A percentile compares a stretch with the other conserved stretches of the same genome.
phyloP scores from a whole-genome alignment of 2,797 vertebrate species.

The Paguma larvata region DNA sequence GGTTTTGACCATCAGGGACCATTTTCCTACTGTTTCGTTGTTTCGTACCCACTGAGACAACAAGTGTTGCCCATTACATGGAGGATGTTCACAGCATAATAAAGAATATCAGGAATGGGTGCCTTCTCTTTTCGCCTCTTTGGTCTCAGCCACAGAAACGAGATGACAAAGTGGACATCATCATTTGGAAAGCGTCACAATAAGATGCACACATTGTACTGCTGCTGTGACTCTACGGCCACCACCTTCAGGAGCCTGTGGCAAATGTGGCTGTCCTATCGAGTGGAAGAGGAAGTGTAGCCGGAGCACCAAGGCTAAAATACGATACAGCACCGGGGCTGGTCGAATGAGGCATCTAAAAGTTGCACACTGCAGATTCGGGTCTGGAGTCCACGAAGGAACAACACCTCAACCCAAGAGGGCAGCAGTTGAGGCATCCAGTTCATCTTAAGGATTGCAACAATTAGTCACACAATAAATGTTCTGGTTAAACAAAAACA shows the following conservation, averaged over 20 bases:
- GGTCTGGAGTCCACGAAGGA: neutral
- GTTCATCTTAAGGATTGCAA: neutral
- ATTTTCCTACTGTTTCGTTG: neutral
- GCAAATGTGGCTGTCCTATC: neutral
- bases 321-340: neutral
- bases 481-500: neutral
- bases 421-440: neutral
- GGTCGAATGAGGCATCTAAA: neutral
- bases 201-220: neutral
- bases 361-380: too few relatives aligned
- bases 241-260: neutral
- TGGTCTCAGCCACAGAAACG: neutral
- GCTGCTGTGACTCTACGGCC: neutral
- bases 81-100: neutral
- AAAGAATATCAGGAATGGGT: neutral
- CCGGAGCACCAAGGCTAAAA: neutral
- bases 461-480: fast-evolving
- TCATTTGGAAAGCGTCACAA: neutral
- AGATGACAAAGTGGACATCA: neutral
- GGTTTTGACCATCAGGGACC: neutral
- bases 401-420: neutral
- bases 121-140: neutral
- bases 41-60: neutral
- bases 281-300: neutral
- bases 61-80: neutral